Base-by-base conservation (phyloP, 1,140 invertebrate species). In the Dryas iulia region DNA sequence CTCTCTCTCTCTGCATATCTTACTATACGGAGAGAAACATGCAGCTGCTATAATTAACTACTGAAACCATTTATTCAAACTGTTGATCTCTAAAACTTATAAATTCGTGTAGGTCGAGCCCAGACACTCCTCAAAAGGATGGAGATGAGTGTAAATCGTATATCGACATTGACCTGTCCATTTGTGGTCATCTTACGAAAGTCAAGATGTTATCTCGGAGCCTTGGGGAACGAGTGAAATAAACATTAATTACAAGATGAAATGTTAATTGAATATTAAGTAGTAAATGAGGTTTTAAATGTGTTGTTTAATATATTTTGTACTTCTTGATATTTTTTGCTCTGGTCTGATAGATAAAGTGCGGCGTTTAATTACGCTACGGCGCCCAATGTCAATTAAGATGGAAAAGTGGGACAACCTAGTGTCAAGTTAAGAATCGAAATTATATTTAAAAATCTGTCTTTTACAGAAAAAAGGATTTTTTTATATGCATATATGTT, bases 151-250 rank as follows among this genome's bases (percentile, higher is more conserved):
- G 39, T 47, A 47, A 18, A 47, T 21, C 39, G 39, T 47, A 21
- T 11, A 47, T 61, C 35, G 84, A 67, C 84, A 86, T 81, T 86
- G 84, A 84, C 82, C 84, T 75, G 30, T 64, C 62, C 62, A 64
- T 56, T 26, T 56, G 52, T 64, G 30, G 62, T 56, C 62, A 56
- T 24, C 62, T 64, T 54, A 56, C 62, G 62, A 56, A 64, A 64
- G 39, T 47, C 18, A 10, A 47, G 39, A 47, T 47, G 18, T 47
- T 47, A 47, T 47, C 39, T 31, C 10, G 18, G 21, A 47, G 30
- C 62, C 18, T 64, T 33, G 21, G 11, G 1, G 33, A 33, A 11
- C 23, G 24, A n/a, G 30, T 39, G 24, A 47, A 61, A 59, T 59
- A 59, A 21, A 18, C 11, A 61, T 61, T 61, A 59, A 35, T 59